Base-by-base conservation (phyloP, 2,888 invertebrate genomes). In the Oligia latruncula region DNA sequence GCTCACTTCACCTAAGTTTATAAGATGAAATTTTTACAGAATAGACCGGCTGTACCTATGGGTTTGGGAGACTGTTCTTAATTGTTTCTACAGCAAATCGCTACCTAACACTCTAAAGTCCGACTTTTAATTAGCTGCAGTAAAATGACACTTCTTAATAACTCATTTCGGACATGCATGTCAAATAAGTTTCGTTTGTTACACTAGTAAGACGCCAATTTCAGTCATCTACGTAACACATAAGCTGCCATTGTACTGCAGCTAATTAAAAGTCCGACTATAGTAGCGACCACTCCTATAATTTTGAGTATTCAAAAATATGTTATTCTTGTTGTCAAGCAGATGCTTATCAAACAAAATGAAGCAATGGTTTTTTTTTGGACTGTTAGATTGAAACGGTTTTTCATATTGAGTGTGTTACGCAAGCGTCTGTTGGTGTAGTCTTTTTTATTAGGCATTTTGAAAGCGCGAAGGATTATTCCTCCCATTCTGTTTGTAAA, bases 21-120 rank as follows among this genome's bases (percentile, higher is more conserved):
- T 4, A 49, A 4, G 49, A 0, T 15, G 0, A 49, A 0, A 1
- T 49, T n/a, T 29, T 15, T 13, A 29, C 15, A 62, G n/a, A 62
- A 62, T 0, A 62, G 5, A 40, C 6, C 13, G 13, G 2, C 1
- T 52, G 66, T n/a, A 40, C 40, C 5, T 40, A 40, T 8, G 17
- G 3, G 9, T 58, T 60, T n/a, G 5, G 4, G 13, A 75, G 17
- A 58, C 62, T 68, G 23, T 52, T 40, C 0, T 66, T 71, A 40
- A 66, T 73, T 46, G 15, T 52, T 55, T 29, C 6, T 40, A n/a
- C 9, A 8, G 5, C 11, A 73, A 40, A 74, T 68, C 9, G 20
- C 11, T 20, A 5, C n/a, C 4, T 43, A 43, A 35, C 1, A 23
- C 64, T 64, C 11, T 65, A 35, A 0, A 8, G 8, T 35, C 35